These are phyloP conservation scores for Oplegnathus fasciatus DNA, from an alignment of 2,113 vertebrate species.

Conservation along the genomic window DNA sequence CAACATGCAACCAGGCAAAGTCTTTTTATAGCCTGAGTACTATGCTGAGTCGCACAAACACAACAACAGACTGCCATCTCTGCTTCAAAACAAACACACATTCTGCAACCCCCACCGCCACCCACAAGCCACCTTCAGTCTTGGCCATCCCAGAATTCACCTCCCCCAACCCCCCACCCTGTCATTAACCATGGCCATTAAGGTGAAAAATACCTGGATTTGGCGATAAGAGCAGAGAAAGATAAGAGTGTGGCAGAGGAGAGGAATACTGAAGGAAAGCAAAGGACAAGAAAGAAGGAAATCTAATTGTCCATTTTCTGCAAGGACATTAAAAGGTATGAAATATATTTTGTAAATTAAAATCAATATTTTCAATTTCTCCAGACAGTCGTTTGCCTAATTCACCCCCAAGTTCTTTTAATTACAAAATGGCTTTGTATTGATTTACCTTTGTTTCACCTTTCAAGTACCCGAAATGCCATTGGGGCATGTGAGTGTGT, in stretches of 20 bases:
- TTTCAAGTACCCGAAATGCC: conserved; percentile 64
- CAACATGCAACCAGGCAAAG: conserved; percentile 39
- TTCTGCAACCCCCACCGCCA: background rate
- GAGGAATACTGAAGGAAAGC: conserved; percentile 18
- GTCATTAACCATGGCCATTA: conserved; percentile 71
- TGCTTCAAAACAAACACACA: conserved; percentile 22
- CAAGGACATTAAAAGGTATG: conserved; percentile 86
- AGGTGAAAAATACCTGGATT: conserved; percentile 62
- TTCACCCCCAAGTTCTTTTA: conserved; percentile 91
- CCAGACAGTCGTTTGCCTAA: conserved; percentile 91
- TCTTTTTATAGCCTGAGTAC: conserved; percentile 47
- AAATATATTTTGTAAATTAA: conserved; percentile 92
- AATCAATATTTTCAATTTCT: conserved; percentile 96
- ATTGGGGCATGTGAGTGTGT: conserved; percentile 29
- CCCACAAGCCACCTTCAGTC: background rate
- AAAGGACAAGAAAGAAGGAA: conserved; percentile 58
- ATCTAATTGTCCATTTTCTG: conserved; percentile 87
- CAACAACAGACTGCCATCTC: conserved; percentile 21
- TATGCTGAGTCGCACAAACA: conserved; percentile 45
- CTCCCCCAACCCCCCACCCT: conserved; percentile 18
- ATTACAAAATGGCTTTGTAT: conserved; percentile 94
- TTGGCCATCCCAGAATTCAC: conserved; percentile 4
- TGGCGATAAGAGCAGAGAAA: conserved; percentile 58
- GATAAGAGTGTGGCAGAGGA: conserved; percentile 31
- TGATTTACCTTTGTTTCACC: conserved; percentile 85